Evolutionary conservation across 2,113 vertebrate species (phyloP).

Genomic region (Oryzias melastigma): DNA sequence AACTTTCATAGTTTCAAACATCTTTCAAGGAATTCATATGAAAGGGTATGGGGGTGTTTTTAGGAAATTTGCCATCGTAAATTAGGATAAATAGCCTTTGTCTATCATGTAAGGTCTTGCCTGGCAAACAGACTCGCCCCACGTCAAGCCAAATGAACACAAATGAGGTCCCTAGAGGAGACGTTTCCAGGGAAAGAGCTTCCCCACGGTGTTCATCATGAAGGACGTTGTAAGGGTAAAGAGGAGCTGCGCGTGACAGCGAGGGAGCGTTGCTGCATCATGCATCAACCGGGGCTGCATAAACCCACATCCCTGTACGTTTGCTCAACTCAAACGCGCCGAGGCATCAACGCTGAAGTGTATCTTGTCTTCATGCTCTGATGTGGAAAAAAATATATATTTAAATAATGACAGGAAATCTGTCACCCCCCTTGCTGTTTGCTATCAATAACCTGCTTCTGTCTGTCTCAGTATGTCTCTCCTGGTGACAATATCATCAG

Average conservation of each 20-base stretch:
- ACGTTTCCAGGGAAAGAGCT: constrained; percentile 36
- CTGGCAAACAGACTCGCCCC: constrained; percentile 64
- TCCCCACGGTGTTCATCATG: constrained; percentile 50
- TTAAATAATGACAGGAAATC: constrained; percentile 50
- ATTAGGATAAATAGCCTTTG: constrained; percentile 66
- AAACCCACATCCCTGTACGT: constrained; percentile 7
- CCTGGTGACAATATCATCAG: constrained; percentile 49
- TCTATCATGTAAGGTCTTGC: constrained; percentile 56
- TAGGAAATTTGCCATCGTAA: constrained; percentile 16
- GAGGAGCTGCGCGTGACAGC: constrained; percentile 25
- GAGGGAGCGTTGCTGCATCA: constrained; percentile 10
- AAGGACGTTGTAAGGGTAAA: constrained; percentile 56
- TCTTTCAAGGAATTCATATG: not conserved
- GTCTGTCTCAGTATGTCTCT: constrained; percentile 44
- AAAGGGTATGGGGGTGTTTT: not conserved
- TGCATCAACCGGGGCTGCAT: constrained; percentile 20
- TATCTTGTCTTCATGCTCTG: constrained; percentile 16
- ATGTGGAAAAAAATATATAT: constrained; percentile 28
- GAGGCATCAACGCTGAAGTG: constrained; percentile 10
- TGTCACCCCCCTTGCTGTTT: constrained; percentile 32
- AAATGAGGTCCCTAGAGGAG: constrained; percentile 66
- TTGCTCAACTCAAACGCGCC: constrained; percentile 3
- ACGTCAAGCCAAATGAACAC: constrained; percentile 66
- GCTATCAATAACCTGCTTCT: constrained; percentile 38
- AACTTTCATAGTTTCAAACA: not conserved